These are phyloP conservation scores for Beroe ovata DNA, from an alignment of 37 sponge, comb jelly and placozoan genomes.

Conservation along the genomic window DNA sequence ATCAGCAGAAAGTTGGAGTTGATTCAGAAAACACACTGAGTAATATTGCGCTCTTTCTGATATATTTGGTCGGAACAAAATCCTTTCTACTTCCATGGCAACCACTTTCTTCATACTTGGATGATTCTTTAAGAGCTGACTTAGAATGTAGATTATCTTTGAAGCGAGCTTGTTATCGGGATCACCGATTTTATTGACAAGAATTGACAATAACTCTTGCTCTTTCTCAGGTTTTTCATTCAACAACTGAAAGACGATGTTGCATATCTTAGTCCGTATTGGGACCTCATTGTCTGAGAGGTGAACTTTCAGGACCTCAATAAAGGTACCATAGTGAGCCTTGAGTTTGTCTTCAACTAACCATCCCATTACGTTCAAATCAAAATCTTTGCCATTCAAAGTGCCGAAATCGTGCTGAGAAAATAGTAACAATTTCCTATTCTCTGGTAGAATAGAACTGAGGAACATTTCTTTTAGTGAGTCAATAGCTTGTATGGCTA, in stretches of 20 bases:
- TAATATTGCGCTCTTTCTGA: constrained; percentile 89
- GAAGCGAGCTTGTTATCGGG: constrained; percentile 88
- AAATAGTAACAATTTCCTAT: constrained; percentile 74
- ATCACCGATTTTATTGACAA: constrained; percentile 97
- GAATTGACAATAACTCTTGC: constrained; percentile 75
- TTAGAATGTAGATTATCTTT: constrained; percentile 77
- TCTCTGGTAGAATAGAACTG: constrained; percentile 77
- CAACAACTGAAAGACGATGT: constrained; percentile 20
- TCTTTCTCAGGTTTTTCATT: constrained; percentile 64
- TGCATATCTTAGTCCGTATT: constrained; percentile 52
- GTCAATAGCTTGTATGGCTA: constrained; percentile 75
- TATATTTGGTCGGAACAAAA: constrained; percentile 89
- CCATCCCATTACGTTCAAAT: constrained; percentile 76
- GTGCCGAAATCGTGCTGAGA: constrained; percentile 24
- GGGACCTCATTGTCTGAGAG: background rate
- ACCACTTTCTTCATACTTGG: constrained; percentile 89
- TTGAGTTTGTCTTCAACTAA: constrained; percentile 84
- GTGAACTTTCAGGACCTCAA: constrained; percentile 71
- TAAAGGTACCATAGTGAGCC: constrained; percentile 70
- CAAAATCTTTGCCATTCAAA: background rate
- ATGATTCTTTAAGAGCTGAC: constrained; percentile 72
- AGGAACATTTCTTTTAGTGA: constrained; percentile 86
- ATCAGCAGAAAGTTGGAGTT: constrained; percentile 72
- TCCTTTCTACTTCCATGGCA: constrained; percentile 79
- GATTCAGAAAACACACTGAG: constrained; percentile 89